A percentile compares a stretch with the other conserved stretches of the same genome.
phyloP scores from a whole-genome alignment of 1,140 invertebrate genomes.

The Aphidius ervi region DNA sequence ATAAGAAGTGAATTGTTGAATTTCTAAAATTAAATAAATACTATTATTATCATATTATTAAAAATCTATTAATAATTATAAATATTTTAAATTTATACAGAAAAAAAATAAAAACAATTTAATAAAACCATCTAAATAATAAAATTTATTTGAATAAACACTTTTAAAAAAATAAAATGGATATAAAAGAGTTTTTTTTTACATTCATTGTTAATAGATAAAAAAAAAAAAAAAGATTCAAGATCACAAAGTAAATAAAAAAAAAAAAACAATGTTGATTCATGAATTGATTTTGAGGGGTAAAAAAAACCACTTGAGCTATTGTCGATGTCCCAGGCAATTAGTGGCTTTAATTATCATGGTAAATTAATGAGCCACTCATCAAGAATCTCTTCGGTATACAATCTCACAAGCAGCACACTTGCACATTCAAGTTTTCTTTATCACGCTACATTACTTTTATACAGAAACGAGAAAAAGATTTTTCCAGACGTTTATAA shows the following conservation, averaged over 20 bases:
- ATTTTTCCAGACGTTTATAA: constrained; percentile 18
- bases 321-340: constrained; percentile 21
- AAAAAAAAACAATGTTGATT: neutral
- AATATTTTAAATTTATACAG: too few relatives aligned
- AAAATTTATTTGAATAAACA: neutral
- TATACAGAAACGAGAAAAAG: constrained; percentile 1
- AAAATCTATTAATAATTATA: too few relatives aligned
- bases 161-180: neutral
- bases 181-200: too few relatives aligned
- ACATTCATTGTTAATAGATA: neutral
- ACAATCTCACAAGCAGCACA: neutral
- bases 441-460: neutral
- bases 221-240: constrained; percentile 1
- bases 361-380: constrained; percentile 21
- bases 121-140: neutral
- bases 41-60: too few relatives aligned
- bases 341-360: constrained; percentile 17
- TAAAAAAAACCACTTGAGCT: constrained; percentile 6
- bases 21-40: too few relatives aligned
- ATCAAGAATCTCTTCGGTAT: neutral
- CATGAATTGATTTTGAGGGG: neutral
- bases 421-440: constrained; percentile 1
- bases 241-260: constrained; percentile 1
- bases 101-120: too few relatives aligned
- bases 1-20: too few relatives aligned